phyloP scores from a whole-genome alignment of 1,140 invertebrate genomes.

The Drosophila rufa region DNA sequence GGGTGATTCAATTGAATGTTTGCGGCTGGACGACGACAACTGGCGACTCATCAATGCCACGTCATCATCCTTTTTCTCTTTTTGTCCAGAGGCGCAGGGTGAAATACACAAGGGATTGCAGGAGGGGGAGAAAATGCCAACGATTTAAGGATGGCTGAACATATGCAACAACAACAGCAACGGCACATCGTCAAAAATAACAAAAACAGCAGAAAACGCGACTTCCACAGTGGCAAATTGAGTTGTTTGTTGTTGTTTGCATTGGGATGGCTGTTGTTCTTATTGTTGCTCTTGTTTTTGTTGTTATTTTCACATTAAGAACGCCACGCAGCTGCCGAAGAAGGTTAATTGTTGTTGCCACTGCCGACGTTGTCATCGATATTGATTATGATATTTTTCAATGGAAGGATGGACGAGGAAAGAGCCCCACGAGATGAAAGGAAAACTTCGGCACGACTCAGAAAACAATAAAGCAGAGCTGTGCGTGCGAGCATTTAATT shows the following conservation, averaged over 20 bases:
- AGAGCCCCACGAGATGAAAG: slow-evolving; percentile 28
- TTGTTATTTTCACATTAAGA: slow-evolving; percentile 40
- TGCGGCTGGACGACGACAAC: slow-evolving; percentile 56
- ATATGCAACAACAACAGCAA: slow-evolving; percentile 36
- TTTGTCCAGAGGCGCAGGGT: slow-evolving; percentile 2
- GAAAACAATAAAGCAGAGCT: slow-evolving; percentile 15
- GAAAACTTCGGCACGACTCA: slow-evolving; percentile 11
- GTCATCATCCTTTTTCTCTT: slow-evolving; percentile 33
- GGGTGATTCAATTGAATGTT: slow-evolving; percentile 68
- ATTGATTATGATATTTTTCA: slow-evolving; percentile 43
- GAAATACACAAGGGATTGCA: slow-evolving; percentile 4
- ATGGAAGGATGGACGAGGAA: slow-evolving; percentile 11
- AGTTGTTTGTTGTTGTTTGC: slow-evolving; percentile 43
- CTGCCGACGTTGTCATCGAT: slow-evolving; percentile 44
- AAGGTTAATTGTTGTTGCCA: slow-evolving; percentile 41
- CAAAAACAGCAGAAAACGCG: slow-evolving; percentile 15
- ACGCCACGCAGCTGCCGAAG: slow-evolving; percentile 34
- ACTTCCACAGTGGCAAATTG: slow-evolving; percentile 43
- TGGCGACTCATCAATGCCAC: slow-evolving; percentile 51
- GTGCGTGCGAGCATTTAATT: slow-evolving; percentile 34
- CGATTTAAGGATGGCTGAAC: slow-evolving; percentile 45
- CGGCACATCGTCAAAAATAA: slow-evolving; percentile 20
- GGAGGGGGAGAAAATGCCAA: slow-evolving; percentile 7
- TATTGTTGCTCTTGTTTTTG: not conserved
- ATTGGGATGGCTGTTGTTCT: slow-evolving; percentile 9